phyloP scores from a whole-genome alignment of 2,113 vertebrate genomes.

The Bubo scandiacus region DNA sequence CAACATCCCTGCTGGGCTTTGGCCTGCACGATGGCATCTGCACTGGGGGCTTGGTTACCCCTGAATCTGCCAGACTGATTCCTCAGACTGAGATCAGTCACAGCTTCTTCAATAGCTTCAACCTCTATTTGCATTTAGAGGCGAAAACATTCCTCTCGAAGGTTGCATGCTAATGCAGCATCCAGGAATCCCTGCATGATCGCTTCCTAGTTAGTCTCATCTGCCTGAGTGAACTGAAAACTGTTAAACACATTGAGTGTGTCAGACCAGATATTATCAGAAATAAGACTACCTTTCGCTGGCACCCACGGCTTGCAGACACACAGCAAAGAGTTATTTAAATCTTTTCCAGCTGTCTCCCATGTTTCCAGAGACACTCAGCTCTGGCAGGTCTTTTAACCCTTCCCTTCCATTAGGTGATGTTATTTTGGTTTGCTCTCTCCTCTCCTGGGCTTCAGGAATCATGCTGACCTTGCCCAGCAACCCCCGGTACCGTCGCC shows the following conservation, averaged over 20 bases:
- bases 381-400: constrained; percentile 31
- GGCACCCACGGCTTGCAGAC: constrained; percentile 31
- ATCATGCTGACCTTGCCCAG: rapidly evolving
- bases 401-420: not conserved
- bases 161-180: constrained; percentile 6
- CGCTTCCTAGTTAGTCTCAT: constrained; percentile 34
- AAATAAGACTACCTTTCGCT: constrained; percentile 24
- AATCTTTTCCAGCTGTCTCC: constrained; percentile 38
- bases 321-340: constrained; percentile 13
- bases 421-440: not conserved
- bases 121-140: not conserved
- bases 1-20: not conserved
- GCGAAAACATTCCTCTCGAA: not conserved
- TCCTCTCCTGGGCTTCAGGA: not conserved
- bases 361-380: not conserved
- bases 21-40: rapidly evolving
- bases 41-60: rapidly evolving
- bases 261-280: constrained; percentile 62
- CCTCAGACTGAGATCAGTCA: not conserved
- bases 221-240: constrained; percentile 46
- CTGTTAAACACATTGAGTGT: constrained; percentile 59
- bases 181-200: constrained; percentile 7
- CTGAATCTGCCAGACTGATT: not conserved
- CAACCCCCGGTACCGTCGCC: rapidly evolving
- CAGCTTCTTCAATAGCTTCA: not conserved